These are phyloP conservation scores for Mungos mungo DNA, from an alignment of 2,113 vertebrate genomes.

Conservation along the genomic window DNA sequence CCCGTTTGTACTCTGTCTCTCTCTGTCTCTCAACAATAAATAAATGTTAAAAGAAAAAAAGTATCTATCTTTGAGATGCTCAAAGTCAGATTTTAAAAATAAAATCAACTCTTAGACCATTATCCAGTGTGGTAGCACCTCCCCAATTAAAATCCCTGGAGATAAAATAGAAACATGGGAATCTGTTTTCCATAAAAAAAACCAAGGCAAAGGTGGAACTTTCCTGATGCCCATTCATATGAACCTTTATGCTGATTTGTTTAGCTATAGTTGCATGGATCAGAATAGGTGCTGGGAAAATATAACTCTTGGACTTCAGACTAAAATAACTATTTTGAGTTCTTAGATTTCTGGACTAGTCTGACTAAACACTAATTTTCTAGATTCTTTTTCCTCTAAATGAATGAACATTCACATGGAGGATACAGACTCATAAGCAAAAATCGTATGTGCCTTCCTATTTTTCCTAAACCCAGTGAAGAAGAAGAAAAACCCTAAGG, in stretches of 20 bases:
- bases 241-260: neutral
- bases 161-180: neutral
- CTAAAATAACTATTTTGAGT: neutral
- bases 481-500: neutral
- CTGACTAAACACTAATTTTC: neutral
- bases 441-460: neutral
- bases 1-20: no score
- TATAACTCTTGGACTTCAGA: neutral
- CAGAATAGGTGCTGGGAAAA: neutral
- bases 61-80: neutral
- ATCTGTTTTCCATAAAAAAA: constrained; percentile 4
- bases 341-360: neutral
- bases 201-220: neutral
- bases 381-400: neutral
- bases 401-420: neutral
- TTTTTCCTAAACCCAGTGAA: neutral
- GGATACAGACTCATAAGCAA: neutral
- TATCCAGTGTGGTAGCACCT: neutral
- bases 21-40: no score
- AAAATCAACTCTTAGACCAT: neutral
- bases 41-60: neutral
- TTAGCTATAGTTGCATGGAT: neutral
- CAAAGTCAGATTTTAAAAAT: constrained; percentile 7
- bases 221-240: neutral
- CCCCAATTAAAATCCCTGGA: neutral